A percentile compares a stretch with the other conserved stretches of the same genome.
These are phyloP conservation scores for Ptyas mucosa DNA, from an alignment of 2,113 vertebrate species.

Conservation along the genomic window DNA sequence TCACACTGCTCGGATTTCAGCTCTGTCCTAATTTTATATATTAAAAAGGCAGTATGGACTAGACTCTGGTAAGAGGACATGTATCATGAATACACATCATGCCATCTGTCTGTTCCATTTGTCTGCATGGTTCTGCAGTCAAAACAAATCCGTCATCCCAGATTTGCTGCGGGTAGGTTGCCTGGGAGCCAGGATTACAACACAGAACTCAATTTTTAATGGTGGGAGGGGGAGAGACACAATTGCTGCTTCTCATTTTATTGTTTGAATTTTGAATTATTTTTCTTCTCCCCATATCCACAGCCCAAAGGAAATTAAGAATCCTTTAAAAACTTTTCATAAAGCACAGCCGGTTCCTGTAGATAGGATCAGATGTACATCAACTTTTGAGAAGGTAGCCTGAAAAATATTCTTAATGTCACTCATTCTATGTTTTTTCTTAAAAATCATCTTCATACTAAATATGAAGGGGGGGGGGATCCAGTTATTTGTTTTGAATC, in stretches of 20 bases:
- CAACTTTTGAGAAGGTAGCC: slow-evolving; percentile 8
- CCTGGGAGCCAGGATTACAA: slow-evolving; percentile 47
- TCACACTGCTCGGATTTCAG: background rate
- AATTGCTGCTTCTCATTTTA: slow-evolving; percentile 17
- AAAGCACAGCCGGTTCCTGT: slow-evolving; percentile 15
- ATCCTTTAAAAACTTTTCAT: slow-evolving; percentile 19
- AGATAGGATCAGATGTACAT: background rate
- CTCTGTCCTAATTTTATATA: slow-evolving; percentile 23
- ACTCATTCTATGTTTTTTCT: background rate
- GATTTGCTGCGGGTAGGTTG: slow-evolving; percentile 26
- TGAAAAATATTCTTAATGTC: slow-evolving; percentile 11
- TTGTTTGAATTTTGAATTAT: slow-evolving; percentile 16
- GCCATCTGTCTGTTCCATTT: slow-evolving; percentile 10
- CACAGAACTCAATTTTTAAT: background rate
- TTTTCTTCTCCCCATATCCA: background rate
- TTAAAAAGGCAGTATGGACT: background rate
- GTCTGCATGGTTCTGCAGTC: slow-evolving; percentile 30
- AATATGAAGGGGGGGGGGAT: background rate
- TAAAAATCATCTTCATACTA: background rate
- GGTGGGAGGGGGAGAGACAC: background rate
- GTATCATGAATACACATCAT: slow-evolving; percentile 25
- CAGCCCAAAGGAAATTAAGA: background rate
- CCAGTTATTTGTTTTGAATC: background rate
- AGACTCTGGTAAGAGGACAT: slow-evolving; percentile 28
- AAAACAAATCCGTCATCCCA: slow-evolving; percentile 43